A percentile compares a stretch with the other conserved stretches of the same genome.
Conservation (phyloP, 2,888 invertebrate genomes). For the Horisme vitalbata region DNA sequence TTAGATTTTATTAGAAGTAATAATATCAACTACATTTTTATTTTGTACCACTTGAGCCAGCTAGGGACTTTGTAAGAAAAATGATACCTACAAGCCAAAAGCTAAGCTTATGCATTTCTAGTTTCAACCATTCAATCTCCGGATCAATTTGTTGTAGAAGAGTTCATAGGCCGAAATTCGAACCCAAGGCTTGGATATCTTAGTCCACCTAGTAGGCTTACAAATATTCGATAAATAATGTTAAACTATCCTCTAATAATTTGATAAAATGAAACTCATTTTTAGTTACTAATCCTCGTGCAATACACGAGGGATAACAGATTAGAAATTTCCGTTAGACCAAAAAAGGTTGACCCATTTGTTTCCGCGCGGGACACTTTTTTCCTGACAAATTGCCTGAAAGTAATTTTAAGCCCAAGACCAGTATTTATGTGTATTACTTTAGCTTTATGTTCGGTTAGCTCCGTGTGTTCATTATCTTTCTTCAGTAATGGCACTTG, state of each 20-base stretch:
- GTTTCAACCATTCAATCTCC: too few relatives aligned
- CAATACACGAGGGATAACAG: conserved; percentile 56
- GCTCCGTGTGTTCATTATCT: conserved; percentile 38
- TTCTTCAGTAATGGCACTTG: conserved; percentile 34
- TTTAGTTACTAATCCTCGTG: conserved; percentile 42
- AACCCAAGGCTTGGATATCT: too few relatives aligned
- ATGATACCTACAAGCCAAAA: too few relatives aligned
- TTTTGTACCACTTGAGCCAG: too few relatives aligned
- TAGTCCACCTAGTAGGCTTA: too few relatives aligned
- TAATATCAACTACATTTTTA: not conserved
- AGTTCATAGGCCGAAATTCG: too few relatives aligned
- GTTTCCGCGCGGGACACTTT: conserved; percentile 66
- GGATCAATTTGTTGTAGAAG: too few relatives aligned
- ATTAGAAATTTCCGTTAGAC: conserved; percentile 66
- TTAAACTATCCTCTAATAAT: not conserved
- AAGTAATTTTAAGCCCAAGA: conserved; percentile 75
- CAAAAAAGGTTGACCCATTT: conserved; percentile 73
- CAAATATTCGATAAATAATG: too few relatives aligned
- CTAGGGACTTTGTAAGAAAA: too few relatives aligned
- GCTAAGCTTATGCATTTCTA: too few relatives aligned
- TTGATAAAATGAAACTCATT: conserved; percentile 17
- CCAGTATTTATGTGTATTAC: conserved; percentile 72
- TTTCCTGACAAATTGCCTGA: conserved; percentile 76
- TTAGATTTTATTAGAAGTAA: conserved; percentile 9
- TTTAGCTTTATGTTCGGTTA: conserved; percentile 53